Evolutionary conservation across 2,888 invertebrate species (phyloP).

Genomic region (Sabellastarte sp.): DNA sequence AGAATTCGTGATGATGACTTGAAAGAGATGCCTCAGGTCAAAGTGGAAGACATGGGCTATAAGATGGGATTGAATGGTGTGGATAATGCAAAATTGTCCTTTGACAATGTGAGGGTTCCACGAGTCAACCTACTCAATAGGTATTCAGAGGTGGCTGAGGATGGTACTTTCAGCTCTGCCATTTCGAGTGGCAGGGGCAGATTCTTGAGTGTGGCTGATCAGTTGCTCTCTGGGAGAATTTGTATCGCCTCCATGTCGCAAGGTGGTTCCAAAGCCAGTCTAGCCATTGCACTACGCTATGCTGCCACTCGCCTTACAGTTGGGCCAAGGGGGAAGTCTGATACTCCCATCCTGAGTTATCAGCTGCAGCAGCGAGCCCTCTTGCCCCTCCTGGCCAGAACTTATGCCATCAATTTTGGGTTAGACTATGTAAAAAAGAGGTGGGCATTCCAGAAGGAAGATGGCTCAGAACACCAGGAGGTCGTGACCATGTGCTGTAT

Average conservation of each 20-base stretch:
- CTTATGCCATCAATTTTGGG: conserved; percentile 37
- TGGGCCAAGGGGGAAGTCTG: conserved; percentile 32
- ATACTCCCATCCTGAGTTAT: conserved; percentile 35
- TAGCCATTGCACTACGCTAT: conserved; percentile 34
- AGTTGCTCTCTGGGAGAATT: conserved; percentile 36
- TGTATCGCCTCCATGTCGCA: conserved; percentile 36
- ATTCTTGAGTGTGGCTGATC: conserved; percentile 39
- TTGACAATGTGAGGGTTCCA: conserved; percentile 35
- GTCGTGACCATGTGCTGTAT: conserved; percentile 40
- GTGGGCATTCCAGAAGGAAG: conserved; percentile 26
- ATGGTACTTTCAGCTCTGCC: conserved; percentile 30
- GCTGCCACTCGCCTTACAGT: conserved; percentile 37
- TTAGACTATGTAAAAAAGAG: conserved; percentile 35
- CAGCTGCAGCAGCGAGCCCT: conserved; percentile 37
- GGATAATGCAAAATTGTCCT: conserved; percentile 36
- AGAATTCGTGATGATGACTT: conserved; percentile 34
- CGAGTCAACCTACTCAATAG: conserved; percentile 32
- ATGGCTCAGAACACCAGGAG: conserved; percentile 32
- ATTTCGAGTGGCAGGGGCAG: conserved; percentile 31
- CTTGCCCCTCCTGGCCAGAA: conserved; percentile 33
- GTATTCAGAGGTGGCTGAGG: conserved; percentile 30
- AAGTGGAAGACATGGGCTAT: conserved; percentile 37
- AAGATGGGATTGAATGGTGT: conserved; percentile 42
- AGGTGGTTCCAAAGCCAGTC: conserved; percentile 23
- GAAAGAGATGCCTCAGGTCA: conserved; percentile 29